Conservation (phyloP, 2,113 vertebrate genomes). For the Leuciscus idus region DNA sequence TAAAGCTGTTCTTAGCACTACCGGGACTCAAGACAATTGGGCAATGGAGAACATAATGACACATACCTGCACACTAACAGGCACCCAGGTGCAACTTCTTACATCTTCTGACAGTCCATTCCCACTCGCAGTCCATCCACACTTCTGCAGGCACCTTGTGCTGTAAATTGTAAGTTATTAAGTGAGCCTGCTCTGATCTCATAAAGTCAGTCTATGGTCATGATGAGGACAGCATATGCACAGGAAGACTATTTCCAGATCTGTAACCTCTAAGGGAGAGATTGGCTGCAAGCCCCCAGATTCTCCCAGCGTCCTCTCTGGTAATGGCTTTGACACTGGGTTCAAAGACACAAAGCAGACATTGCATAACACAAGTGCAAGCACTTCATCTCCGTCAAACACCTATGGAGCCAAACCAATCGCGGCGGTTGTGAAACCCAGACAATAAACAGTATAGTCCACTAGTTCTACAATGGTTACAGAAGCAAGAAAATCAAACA, state of each 20-base stretch:
- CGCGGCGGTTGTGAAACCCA: conserved; percentile 1
- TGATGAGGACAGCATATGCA: conserved; percentile 3
- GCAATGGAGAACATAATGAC: background rate
- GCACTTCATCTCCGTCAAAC: conserved; percentile 35
- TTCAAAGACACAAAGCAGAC: conserved; percentile 55
- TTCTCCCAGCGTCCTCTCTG: conserved; percentile 48
- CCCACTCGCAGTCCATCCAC: background rate
- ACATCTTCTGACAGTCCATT: conserved; percentile 19
- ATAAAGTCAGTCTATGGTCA: conserved; percentile 4
- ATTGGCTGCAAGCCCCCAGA: conserved; percentile 33
- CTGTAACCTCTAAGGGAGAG: conserved; percentile 31
- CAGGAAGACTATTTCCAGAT: conserved; percentile 27
- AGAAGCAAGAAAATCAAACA: conserved; percentile 24
- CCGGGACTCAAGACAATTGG: background rate
- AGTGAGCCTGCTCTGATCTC: conserved; percentile 15
- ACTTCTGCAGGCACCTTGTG: background rate
- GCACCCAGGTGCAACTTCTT: conserved; percentile 8
- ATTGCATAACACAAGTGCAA: conserved; percentile 38
- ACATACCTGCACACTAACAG: conserved; percentile 4
- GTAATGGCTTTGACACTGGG: conserved; percentile 58
- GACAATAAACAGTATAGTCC: conserved; percentile 29
- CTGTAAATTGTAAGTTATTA: conserved; percentile 6
- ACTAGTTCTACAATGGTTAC: conserved; percentile 24
- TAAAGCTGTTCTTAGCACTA: background rate
- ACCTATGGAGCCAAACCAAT: conserved; percentile 13